A percentile compares a stretch with the other conserved stretches of the same genome.
Evolutionary conservation across 2,888 invertebrate genomes (phyloP).

Genomic region (Drosophila infuscata): DNA sequence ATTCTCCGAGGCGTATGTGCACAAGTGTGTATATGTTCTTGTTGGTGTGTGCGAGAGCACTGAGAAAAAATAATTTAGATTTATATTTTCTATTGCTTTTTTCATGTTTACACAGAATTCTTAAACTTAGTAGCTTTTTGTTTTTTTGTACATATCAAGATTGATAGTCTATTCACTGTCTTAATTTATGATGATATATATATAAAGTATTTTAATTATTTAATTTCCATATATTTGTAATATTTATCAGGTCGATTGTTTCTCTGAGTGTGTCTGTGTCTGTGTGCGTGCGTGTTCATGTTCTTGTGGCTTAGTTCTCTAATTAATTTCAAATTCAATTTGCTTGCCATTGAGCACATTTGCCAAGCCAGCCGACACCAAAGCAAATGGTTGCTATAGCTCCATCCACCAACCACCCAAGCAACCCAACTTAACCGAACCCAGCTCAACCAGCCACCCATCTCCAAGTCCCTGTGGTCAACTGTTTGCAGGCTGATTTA

Average conservation of each 20-base stretch:
- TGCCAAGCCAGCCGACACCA: constrained; percentile 13
- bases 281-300: constrained; percentile 20
- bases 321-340: constrained; percentile 79
- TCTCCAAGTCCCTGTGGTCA: not conserved
- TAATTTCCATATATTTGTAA: not conserved
- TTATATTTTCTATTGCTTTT: not conserved
- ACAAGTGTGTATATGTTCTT: not conserved
- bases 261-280: constrained; percentile 1
- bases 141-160: not conserved
- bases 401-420: constrained; percentile 4
- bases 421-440: not conserved
- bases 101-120: not conserved
- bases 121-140: not conserved
- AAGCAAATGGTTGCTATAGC: constrained; percentile 12
- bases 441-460: constrained; percentile 3
- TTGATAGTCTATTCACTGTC: not conserved
- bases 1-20: constrained; percentile 2
- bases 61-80: not conserved
- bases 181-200: not conserved
- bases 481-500: not conserved
- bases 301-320: constrained; percentile 58
- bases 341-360: constrained; percentile 59
- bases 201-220: not conserved
- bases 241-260: not conserved
- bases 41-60: constrained; percentile 11